A percentile compares a stretch with the other conserved stretches of the same genome.
Evolutionary conservation across 1,140 invertebrate species (phyloP).

Genomic region (Sycophila sp.): DNA sequence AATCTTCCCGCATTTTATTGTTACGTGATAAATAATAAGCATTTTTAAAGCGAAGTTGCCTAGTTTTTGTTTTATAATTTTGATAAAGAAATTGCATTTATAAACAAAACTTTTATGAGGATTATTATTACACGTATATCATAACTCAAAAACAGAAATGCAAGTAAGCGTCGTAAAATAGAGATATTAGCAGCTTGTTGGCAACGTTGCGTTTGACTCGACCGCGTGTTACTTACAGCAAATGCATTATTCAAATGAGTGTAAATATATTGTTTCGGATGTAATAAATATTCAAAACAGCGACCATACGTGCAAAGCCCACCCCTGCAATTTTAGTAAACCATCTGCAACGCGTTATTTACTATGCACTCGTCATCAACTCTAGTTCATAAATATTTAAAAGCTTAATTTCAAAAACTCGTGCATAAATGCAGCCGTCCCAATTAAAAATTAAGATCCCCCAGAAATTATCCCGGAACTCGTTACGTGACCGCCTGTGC

Average conservation of each 20-base stretch:
- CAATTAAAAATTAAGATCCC: no score
- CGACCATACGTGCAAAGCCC: not conserved
- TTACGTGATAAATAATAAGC: no score
- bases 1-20: no score
- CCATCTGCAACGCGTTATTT: slow-evolving; percentile 10
- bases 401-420: not conserved
- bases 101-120: no score
- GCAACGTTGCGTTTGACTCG: not conserved
- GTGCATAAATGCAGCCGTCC: no score
- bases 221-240: not conserved
- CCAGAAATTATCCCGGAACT: not conserved
- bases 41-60: not conserved
- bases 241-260: slow-evolving; percentile 8
- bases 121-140: no score
- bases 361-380: not conserved
- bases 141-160: no score
- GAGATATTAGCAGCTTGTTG: no score
- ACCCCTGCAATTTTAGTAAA: not conserved
- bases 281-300: slow-evolving; percentile 14
- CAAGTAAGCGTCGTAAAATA: no score
- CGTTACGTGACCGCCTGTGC: no score
- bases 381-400: not conserved
- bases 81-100: no score
- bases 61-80: no score
- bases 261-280: slow-evolving; percentile 1